Base-by-base conservation (phyloP, 2,113 vertebrate species). In the Rhipidura dahli region DNA sequence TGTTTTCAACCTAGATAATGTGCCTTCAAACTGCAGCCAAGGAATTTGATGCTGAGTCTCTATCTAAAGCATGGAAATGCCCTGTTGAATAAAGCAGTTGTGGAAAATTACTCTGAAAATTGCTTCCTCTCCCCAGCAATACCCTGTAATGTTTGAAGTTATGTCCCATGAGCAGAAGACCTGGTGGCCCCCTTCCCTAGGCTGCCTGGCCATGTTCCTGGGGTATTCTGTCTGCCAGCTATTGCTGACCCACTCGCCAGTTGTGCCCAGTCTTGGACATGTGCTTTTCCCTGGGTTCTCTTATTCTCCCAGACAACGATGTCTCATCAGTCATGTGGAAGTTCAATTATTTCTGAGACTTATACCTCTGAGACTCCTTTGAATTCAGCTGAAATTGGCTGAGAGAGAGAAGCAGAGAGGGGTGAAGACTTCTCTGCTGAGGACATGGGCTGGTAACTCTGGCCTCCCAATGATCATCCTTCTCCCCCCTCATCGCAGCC, bases 361-460 rank as follows among this genome's bases (percentile, higher is more conserved):
- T 70, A n/a, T 0, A n/a, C n/a, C 22, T 79, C 65, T 51, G 49
- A 83, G 44, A 69, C 7, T 76, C 28, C 78, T 76, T 76, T 64
- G 53, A 92, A 72, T 94, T 94, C 40, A 80, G 57, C n/a, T 91
- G 75, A 87, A 93, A 71, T 45, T 68, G 65, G 31, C 65, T 72
- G 63, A 3, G 2, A 83, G 54, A 60, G 31, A 78, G 37, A 75
- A 30, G 33, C 49, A 75, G 78, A 75, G 49, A 9, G 12, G 14
- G n/a, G 44, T 49, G 27, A 91, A 68, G 19, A 27, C 18, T 31
- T 35, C 70, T 57, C 56, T 61, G 50, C 64, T 53, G 56, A 81
- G 71, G 51, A 50, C 56, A 70, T 0, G 0, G 50, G 33, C 33
- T 93, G 70, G 31, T 63, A 59, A 91, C 42, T 85, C 42, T 45